Evolutionary conservation across 2,888 invertebrate genomes (phyloP).

Genomic region (Rhabditophanes sp.): DNA sequence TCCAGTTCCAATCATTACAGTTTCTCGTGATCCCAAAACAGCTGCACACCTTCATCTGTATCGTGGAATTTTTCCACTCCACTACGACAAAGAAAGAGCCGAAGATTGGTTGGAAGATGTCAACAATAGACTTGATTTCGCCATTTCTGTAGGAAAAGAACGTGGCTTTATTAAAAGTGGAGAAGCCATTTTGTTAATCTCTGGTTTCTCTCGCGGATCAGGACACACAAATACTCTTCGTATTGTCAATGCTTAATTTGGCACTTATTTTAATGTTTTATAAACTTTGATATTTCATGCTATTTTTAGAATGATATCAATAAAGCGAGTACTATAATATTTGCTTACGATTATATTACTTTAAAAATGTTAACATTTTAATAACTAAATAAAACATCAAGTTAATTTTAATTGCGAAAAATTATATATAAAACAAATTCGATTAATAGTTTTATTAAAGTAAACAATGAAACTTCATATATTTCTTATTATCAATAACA

Average conservation of each 20-base stretch:
- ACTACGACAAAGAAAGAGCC: constrained; percentile 56
- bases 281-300: too few relatives aligned
- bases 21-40: constrained; percentile 66
- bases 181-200: constrained; percentile 76
- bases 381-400: too few relatives aligned
- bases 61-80: constrained; percentile 74
- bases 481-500: too few relatives aligned
- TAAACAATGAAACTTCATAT: too few relatives aligned
- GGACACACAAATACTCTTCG: constrained; percentile 49
- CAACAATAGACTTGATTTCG: constrained; percentile 50
- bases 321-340: too few relatives aligned
- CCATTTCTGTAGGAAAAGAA: constrained; percentile 53
- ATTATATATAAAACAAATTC: too few relatives aligned
- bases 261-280: too few relatives aligned
- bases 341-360: too few relatives aligned
- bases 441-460: too few relatives aligned
- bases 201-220: constrained; percentile 62
- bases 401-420: too few relatives aligned
- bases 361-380: too few relatives aligned
- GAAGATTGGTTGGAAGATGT: constrained; percentile 79
- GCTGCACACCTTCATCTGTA: constrained; percentile 79
- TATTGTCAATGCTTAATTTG: constrained; percentile 44
- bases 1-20: constrained; percentile 78
- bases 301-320: too few relatives aligned
- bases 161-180: constrained; percentile 68